Evolutionary conservation across 1,140 invertebrate genomes (phyloP), one percentile per base, ranked within the genome.

Genomic region (Elysia chlorotica): DNA sequence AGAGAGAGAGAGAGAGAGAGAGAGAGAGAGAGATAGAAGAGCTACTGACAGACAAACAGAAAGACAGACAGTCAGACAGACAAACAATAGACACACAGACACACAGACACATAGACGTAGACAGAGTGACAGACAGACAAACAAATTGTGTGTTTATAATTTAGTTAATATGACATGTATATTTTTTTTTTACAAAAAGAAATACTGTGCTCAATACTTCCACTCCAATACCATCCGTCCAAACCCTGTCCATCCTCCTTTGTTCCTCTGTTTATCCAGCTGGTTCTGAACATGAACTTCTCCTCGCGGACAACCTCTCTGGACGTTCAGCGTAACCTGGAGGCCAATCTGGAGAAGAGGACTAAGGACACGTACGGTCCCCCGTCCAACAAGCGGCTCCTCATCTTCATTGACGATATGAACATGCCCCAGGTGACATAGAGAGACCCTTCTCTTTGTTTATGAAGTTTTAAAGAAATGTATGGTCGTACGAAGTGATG

Each of bases 351-450:
- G 2, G 93, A 95, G 81, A 96, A 95, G 86, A 88, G 94, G 75
- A 95, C 94, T 3, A 95, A 95, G 85, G 92, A 95, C 82, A 91
- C 92, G 30, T 96, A 92, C 82, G 95, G 94, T 0, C 94, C 95
- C 65, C 91, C 93, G 1, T 89, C 93, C 56, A 94, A 94, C n/a
- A 96, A 95, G 87, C 92, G 92, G 81, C 89, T 96, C 78, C 88
- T 95, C 57, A 90, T 94, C 73, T 96, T 96, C 83, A 93, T 96
- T 73, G 95, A 96, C 83, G 94, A 96, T 79, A 92, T 96, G 91
- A 95, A 96, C 83, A 95, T 95, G 94, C 94, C 95, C 37, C 90
- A 93, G 86, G 92, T 94, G n/a, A n/a, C n/a, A n/a, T n/a, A n/a
- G n/a, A n/a, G n/a, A n/a, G n/a, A n/a, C n/a, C n/a, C n/a, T n/a